Conservation (phyloP, 2,797 vertebrate species). For the Coranthus polyacanthus region DNA sequence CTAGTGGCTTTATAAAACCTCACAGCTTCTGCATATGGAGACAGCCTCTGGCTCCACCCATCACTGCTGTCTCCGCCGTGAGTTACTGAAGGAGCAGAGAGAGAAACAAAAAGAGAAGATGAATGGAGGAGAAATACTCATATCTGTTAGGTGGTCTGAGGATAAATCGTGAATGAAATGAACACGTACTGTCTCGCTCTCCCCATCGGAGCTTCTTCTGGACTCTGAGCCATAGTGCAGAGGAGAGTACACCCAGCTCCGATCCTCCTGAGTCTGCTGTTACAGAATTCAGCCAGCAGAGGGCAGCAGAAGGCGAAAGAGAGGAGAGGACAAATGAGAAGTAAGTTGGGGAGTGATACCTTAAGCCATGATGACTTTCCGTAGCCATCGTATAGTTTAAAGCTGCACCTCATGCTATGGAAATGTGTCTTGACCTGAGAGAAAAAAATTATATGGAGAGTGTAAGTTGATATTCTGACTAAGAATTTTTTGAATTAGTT, state of each 20-base stretch:
- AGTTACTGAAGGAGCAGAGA: constrained; percentile 69
- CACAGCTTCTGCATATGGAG: constrained; percentile 29
- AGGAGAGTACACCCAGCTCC: constrained; percentile 95
- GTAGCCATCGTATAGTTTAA: not conserved
- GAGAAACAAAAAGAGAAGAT: constrained; percentile 4
- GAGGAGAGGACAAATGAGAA: constrained; percentile 1
- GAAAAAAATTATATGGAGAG: too few relatives aligned
- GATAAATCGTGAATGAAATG: not conserved
- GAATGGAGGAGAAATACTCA: not conserved
- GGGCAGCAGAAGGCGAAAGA: constrained; percentile 42
- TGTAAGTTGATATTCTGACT: too few relatives aligned
- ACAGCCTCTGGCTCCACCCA: constrained; percentile 40
- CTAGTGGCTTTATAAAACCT: constrained; percentile 43
- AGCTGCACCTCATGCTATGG: constrained; percentile 10
- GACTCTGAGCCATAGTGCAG: constrained; percentile 91
- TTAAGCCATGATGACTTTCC: not conserved
- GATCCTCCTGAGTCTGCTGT: constrained; percentile 92
- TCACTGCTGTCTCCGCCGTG: constrained; percentile 36
- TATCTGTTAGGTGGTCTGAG: constrained; percentile 4
- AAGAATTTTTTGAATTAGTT: too few relatives aligned
- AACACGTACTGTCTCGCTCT: constrained; percentile 92
- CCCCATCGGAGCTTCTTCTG: constrained; percentile 90
- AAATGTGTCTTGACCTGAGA: too few relatives aligned
- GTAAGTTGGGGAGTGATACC: not conserved
- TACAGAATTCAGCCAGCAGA: constrained; percentile 54